Evolutionary conservation across 2,888 invertebrate genomes (phyloP), one percentile per base, ranked within the genome.

Genomic region (Eupeodes latifasciatus): DNA sequence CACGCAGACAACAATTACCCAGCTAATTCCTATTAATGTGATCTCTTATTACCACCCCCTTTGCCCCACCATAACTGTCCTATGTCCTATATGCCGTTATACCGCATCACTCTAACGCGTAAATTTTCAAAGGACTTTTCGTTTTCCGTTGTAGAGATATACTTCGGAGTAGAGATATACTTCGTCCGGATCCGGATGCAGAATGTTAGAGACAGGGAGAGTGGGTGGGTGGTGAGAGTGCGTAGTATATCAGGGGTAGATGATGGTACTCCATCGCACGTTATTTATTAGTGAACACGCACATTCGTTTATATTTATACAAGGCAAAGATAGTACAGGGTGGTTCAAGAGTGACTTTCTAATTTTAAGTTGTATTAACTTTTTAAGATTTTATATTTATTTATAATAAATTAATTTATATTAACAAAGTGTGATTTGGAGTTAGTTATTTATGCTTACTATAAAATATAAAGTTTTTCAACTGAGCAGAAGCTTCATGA

Each of bases 1-100:
- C 67, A 78, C 77, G 62, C 71, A 82, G 78, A 74, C 53, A 79
- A 64, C 78, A 86, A 85, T 86, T 86, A 86, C 67, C 86, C 82
- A 82, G 78, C 79, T 86, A 79, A 86, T 86, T 86, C 62, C 74
- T 62, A 82, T 86, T 82, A 85, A 79, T 75, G 69, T 74, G 74
- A 78, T 71, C 62, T 69, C 59, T 72, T 72, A 72, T 59, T 49
- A 53, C 62, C 40, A 66, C n/a, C 51, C 34, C n/a, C 36, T 19
- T 10, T 57, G 16, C 27, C 27, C 47, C 14, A 44, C 40, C 40
- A 40, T 40, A 40, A 40, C 9, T 5, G 5, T 6, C 9, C 14
- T 4, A 5, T 44, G 5, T 5, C 16, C 27, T 27, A 27, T 27
- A 27, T 61, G 9, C n/a, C 40, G 4, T 3, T 3, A 27, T 27